Conservation (phyloP, 2,797 vertebrate genomes). For the Psittacula echo region DNA sequence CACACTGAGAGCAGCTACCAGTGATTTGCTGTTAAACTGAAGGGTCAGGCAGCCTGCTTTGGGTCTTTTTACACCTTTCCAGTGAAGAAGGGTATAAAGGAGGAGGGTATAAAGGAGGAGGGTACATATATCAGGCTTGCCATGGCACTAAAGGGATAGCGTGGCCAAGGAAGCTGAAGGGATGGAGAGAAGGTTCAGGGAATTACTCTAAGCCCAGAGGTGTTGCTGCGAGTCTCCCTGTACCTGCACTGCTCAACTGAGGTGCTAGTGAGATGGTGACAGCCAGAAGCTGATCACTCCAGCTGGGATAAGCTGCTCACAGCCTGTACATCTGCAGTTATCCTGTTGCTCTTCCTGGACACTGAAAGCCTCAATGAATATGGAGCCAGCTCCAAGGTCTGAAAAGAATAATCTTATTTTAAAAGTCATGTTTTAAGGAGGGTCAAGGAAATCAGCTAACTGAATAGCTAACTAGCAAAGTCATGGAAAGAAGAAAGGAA, state of each 20-base stretch:
- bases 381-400: neutral
- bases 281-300: neutral
- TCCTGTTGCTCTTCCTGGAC: neutral
- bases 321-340: neutral
- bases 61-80: neutral
- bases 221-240: neutral
- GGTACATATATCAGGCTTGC: neutral
- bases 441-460: neutral
- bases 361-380: neutral
- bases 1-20: neutral
- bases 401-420: neutral
- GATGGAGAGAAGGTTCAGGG: neutral
- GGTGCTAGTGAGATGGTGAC: neutral
- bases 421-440: neutral
- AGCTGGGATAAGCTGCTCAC: neutral
- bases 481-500: constrained; percentile 1
- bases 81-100: neutral
- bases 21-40: neutral
- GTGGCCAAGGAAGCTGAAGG: neutral
- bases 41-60: neutral
- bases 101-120: neutral
- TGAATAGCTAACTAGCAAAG: neutral
- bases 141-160: neutral
- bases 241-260: neutral
- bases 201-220: neutral